These are phyloP conservation scores for Leptopilina clavipes DNA, from an alignment of 1,140 invertebrate genomes.

Conservation along the genomic window DNA sequence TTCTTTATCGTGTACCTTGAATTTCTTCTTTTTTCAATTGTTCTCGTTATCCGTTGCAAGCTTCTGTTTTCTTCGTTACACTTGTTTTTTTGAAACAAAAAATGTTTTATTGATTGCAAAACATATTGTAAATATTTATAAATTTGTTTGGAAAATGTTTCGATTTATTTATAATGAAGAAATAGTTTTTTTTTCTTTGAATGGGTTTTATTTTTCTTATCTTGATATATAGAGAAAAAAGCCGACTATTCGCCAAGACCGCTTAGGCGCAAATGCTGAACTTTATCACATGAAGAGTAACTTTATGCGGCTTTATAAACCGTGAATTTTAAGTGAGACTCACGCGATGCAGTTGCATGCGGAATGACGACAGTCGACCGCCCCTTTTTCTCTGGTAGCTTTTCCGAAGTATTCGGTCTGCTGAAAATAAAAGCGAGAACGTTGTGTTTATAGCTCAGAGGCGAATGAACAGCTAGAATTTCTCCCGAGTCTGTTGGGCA, in stretches of 20 bases:
- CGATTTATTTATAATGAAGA: too few relatives aligned
- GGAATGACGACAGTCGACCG: constrained; percentile 19
- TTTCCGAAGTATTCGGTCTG: constrained; percentile 26
- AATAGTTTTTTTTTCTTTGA: too few relatives aligned
- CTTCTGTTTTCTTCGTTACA: too few relatives aligned
- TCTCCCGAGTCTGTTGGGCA: background rate
- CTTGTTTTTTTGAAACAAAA: too few relatives aligned
- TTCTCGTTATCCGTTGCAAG: too few relatives aligned
- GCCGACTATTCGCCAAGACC: constrained; percentile 21
- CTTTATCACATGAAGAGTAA: constrained; percentile 12
- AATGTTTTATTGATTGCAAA: too few relatives aligned
- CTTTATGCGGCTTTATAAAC: constrained; percentile 27
- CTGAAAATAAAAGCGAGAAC: constrained; percentile 39
- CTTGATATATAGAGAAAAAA: background rate
- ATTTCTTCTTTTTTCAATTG: too few relatives aligned
- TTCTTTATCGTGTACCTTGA: too few relatives aligned
- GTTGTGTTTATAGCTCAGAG: constrained; percentile 39
- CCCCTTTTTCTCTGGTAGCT: constrained; percentile 31
- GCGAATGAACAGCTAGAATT: constrained; percentile 34
- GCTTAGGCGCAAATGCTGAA: constrained; percentile 28
- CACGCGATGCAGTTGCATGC: constrained; percentile 30
- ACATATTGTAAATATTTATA: too few relatives aligned
- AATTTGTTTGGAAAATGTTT: too few relatives aligned
- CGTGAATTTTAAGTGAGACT: constrained; percentile 25
- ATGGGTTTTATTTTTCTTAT: too few relatives aligned